Evolutionary conservation across 2,113 vertebrate species (phyloP), one percentile per base, ranked within the genome.

Genomic region (Lipotes vexillifer): DNA sequence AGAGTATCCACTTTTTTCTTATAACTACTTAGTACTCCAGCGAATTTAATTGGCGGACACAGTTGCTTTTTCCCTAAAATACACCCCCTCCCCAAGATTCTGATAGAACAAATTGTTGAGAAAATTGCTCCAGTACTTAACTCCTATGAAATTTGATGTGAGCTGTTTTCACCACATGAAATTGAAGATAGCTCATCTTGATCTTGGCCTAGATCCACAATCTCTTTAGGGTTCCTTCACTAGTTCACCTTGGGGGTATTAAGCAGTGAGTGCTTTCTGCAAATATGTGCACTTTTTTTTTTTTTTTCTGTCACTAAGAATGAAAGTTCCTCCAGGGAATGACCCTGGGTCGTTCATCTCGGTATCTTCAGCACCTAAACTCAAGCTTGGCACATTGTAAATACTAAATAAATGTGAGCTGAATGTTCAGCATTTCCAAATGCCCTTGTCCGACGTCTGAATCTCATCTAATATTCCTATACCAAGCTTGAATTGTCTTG

Each of bases 221-320:
- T 94, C 81, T 96, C 93, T 96, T 96, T 95, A 91, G 95, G 93
- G 80, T 83, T 97, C 88, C 41, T 94, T 90, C 59, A 38, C 29
- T 96, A 7, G 90, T 90, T 84, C 85, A 93, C 77, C 46, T 3
- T 88, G 87, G 23, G 88, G 65, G 11, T 78, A 65, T 94, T 88
- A 72, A 96, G 85, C 90, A 86, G 71, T 4, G 52, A 94, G 81
- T 94, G 23, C 25, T 41, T 88, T 89, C 72, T 86, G 90, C 90
- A 97, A 90, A 66, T 97, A 84, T 77, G 93, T 77, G 83, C 95
- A 93, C 83, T n/a, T 44, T 77, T 31, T 6, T 14, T 31, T 65
- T 10, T 25, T 57, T 78, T 36, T 14, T 68, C 63, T 41, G 41
- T 63, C 57, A 55, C 36, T 52, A 25, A 25, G 63, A 85, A 78